Evolutionary conservation across 2,797 vertebrate species (phyloP), one percentile per base, ranked within the genome.

Genomic region (Kryptopterus vitreolus): DNA sequence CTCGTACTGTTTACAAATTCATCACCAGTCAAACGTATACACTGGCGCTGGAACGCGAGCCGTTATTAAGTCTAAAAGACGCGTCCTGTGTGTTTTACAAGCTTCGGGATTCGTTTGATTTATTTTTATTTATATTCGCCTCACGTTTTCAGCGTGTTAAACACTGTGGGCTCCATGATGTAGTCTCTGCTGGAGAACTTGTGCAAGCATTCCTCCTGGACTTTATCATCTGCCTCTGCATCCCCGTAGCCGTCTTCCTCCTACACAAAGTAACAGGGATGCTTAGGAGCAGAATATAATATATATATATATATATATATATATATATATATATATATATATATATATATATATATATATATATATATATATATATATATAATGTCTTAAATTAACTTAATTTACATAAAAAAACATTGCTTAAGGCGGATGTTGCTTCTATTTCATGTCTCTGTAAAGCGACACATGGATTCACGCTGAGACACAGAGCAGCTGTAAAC

Each of bases 121-220:
- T 43, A 5, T 53, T 15, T 31, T 66, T 33, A 22, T 13, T 31
- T 15, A 4, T 16, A 46, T 38, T 9, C 4, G 26, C 2, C 87
- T 46, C 81, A 97, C 98, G 92, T 94, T 93, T 99, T 99, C 1
- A 99, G 91, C 0, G 97, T 97, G 91, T 96, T 99, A 88, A 99
- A 99, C 88, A 99, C 96, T 0, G 97, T 95, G 0, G 98, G 98
- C 82, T 99, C 98, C 98, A 99, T 99, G 84, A 99, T 99, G 59
- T 98, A 99, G 87, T 99, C 98, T 10, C 95, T 94, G 74, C 96
- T 99, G 62, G 97, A 96, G 81, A 99, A 98, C 6, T 97, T 98
- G 82, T 95, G 91, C 13, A 99, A 92, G 81, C 98, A 99, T 4
- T 97, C 95, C 62, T 98, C 96, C 89, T 99, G 98, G 31, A 95